A percentile compares a stretch with the other conserved stretches of the same genome.
These are phyloP conservation scores for Prunella fulvescens DNA, from an alignment of 2,113 vertebrate genomes.

Conservation along the genomic window DNA sequence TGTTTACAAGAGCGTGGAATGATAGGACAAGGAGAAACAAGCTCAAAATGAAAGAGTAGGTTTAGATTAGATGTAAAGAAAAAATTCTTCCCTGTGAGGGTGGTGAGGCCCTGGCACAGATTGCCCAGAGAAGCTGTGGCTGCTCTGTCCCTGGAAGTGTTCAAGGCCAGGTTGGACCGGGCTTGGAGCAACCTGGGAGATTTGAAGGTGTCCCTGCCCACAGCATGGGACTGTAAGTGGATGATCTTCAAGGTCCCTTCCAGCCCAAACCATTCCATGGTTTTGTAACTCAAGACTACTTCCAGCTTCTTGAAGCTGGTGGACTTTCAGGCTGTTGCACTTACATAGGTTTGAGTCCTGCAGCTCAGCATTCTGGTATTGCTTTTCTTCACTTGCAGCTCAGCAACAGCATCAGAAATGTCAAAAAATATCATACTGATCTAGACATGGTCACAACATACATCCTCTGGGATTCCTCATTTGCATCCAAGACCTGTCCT, in stretches of 20 bases:
- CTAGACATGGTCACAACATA: neutral
- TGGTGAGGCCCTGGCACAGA: neutral
- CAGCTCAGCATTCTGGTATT: neutral
- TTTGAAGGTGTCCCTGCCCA: neutral
- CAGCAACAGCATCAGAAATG: neutral
- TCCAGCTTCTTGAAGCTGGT: neutral
- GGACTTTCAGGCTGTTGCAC: neutral
- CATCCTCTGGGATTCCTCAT: neutral
- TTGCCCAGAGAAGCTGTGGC: neutral
- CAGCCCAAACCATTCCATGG: neutral
- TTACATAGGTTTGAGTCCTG: neutral
- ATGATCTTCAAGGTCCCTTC: neutral
- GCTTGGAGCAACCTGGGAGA: fast-evolving
- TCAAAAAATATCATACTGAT: fast-evolving
- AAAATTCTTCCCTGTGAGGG: neutral
- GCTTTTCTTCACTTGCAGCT: neutral
- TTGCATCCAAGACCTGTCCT: neutral
- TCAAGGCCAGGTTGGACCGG: fast-evolving
- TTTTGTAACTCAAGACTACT: neutral
- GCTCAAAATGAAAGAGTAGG: neutral
- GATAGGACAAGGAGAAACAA: neutral
- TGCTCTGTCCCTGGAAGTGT: neutral
- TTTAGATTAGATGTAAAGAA: neutral
- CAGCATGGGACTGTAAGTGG: neutral
- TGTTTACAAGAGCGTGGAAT: neutral